phyloP scores from a whole-genome alignment of 2,113 vertebrate genomes.

The Tyto alba region DNA sequence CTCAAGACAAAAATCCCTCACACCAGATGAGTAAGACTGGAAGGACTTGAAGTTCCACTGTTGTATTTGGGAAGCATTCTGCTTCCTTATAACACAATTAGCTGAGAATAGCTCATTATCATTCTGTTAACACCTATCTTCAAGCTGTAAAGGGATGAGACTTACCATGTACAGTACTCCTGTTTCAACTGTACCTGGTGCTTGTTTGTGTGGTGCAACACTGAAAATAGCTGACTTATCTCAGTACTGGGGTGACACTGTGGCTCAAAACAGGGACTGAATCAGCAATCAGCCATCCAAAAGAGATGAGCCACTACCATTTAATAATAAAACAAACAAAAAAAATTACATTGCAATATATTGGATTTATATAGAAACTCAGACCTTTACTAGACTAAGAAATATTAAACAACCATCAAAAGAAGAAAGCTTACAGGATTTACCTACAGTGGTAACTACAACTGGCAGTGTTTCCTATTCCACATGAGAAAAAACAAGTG shows the following conservation, averaged over 20 bases:
- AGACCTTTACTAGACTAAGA: not conserved
- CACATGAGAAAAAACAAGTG: not conserved
- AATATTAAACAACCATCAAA: not conserved
- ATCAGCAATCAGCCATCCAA: not conserved
- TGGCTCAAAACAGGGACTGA: not conserved
- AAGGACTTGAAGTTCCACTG: not conserved
- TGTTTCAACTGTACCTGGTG: not conserved
- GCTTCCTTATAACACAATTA: not conserved
- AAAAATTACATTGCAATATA: not conserved
- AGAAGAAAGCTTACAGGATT: not conserved
- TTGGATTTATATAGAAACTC: not conserved
- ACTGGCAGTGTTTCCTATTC: not conserved
- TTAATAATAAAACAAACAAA: not conserved
- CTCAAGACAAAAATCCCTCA: not conserved
- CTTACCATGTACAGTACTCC: not conserved
- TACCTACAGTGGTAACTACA: not conserved
- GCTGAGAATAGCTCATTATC: not conserved
- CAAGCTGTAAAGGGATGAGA: not conserved
- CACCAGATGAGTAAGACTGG: not conserved
- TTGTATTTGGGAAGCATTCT: not conserved
- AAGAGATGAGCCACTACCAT: not conserved
- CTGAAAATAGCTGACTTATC: slow-evolving; percentile 12
- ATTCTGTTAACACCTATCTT: not conserved
- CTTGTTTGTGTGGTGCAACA: not conserved
- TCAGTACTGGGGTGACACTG: not conserved